Conservation (phyloP, 2,888 invertebrate genomes). For the Himalopsyche anomala region DNA sequence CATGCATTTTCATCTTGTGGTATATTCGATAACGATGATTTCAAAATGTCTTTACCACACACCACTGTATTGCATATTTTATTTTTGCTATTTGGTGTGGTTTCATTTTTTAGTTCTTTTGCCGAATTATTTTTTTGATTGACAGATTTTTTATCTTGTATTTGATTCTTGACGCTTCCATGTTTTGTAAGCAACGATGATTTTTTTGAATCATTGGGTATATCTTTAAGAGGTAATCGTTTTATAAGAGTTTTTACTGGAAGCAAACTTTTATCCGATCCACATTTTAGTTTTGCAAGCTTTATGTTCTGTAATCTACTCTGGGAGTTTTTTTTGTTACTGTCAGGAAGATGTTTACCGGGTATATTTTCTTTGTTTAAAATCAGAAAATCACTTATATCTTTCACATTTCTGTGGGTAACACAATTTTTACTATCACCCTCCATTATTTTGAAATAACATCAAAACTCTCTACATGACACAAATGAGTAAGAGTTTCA, state of each 20-base stretch:
- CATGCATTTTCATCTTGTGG: neutral
- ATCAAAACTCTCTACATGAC: too few relatives aligned
- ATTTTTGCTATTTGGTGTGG: neutral
- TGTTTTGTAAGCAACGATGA: neutral
- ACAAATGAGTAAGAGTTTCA: too few relatives aligned
- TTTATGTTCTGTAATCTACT: neutral
- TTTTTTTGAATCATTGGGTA: neutral
- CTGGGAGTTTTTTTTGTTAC: neutral
- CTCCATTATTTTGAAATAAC: neutral
- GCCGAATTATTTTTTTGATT: neutral
- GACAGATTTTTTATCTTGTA: neutral
- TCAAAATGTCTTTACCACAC: neutral
- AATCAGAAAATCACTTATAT: neutral
- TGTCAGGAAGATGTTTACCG: neutral
- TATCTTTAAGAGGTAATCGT: neutral
- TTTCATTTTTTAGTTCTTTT: neutral
- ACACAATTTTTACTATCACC: neutral
- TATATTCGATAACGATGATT: neutral
- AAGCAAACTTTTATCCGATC: neutral
- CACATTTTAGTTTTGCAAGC: neutral
- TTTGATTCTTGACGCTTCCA: neutral
- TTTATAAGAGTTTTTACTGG: neutral
- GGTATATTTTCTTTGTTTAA: conserved; percentile 15
- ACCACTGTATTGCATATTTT: neutral
- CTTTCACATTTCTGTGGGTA: neutral